phyloP scores from a whole-genome alignment of 2,113 vertebrate species.

The Notarius quadriscutis region DNA sequence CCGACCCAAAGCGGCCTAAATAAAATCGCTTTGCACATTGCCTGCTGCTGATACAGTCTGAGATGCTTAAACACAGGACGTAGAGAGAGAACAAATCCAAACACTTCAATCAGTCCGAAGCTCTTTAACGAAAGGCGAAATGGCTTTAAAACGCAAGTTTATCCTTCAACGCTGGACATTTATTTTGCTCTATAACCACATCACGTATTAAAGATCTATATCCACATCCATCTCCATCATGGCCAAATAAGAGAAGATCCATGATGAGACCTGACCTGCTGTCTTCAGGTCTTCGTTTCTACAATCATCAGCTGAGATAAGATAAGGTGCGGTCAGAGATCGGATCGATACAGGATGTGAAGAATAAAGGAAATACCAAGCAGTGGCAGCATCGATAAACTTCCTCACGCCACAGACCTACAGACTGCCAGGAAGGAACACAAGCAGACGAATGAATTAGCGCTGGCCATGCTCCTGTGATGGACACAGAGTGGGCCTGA shows the following conservation, averaged over 20 bases:
- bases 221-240: too few relatives aligned
- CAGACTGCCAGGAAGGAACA: constrained; percentile 21
- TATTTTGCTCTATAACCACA: neutral
- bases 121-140: neutral
- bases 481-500: neutral
- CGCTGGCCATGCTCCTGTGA: constrained; percentile 4
- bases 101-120: neutral
- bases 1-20: neutral
- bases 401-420: constrained; percentile 23
- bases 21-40: too few relatives aligned
- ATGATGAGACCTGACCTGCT: neutral
- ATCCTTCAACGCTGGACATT: neutral
- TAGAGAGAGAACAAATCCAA: neutral
- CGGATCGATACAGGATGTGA: constrained; percentile 9
- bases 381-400: constrained; percentile 27
- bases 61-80: neutral
- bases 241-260: neutral
- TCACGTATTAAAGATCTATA: neutral
- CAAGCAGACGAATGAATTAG: constrained; percentile 35
- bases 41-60: neutral
- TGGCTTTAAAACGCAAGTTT: neutral
- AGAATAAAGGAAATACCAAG: constrained; percentile 23
- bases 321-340: constrained; percentile 1
- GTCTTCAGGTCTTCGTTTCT: neutral
- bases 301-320: neutral